Evolutionary conservation across 1,140 invertebrate genomes (phyloP).

Genomic region (Andrena cerasifolii): DNA sequence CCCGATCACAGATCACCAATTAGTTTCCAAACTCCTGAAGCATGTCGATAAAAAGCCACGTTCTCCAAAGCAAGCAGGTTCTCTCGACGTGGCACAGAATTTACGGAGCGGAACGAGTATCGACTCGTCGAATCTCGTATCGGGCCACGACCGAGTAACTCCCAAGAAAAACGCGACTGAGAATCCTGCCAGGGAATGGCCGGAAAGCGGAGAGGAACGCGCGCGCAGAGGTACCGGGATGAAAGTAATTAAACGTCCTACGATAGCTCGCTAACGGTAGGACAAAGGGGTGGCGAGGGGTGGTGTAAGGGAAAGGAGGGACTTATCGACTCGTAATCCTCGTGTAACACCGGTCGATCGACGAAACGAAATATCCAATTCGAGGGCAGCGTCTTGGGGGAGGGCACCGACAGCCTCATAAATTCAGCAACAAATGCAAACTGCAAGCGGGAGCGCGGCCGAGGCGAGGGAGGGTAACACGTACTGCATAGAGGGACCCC

Average conservation of each 20-base stretch:
- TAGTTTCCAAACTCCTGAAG: background rate
- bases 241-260: slow-evolving; percentile 26
- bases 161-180: background rate
- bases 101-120: slow-evolving; percentile 30
- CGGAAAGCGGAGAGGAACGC: background rate
- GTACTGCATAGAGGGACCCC: slow-evolving; percentile 21
- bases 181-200: background rate
- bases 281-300: background rate
- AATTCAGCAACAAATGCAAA: slow-evolving; percentile 56
- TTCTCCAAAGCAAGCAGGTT: background rate
- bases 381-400: background rate
- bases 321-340: background rate
- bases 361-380: slow-evolving; percentile 50
- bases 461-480: background rate
- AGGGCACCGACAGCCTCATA: slow-evolving; percentile 37
- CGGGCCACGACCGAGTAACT: background rate
- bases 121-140: slow-evolving; percentile 4
- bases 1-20: too few relatives aligned
- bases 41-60: background rate
- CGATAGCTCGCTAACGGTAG: too few relatives aligned
- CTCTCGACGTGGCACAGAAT: background rate
- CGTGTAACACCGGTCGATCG: slow-evolving; percentile 22
- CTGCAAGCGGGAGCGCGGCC: background rate
- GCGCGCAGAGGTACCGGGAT: background rate
- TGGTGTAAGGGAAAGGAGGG: background rate